Evolutionary conservation across 2,888 invertebrate genomes (phyloP).

Genomic region (Orchesellides sinensis): DNA sequence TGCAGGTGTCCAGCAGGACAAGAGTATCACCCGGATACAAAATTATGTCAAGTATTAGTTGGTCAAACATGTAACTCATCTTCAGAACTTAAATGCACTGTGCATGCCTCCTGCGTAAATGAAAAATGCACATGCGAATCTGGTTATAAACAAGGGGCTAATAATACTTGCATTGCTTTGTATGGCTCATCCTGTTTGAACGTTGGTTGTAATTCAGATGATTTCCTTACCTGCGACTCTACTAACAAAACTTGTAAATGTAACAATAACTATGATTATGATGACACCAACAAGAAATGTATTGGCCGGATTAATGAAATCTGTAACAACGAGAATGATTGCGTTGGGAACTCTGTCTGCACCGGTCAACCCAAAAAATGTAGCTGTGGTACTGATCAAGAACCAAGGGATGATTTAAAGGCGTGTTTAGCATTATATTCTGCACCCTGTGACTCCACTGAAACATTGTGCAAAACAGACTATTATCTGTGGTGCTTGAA

Average conservation of each 20-base stretch:
- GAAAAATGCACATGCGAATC: neutral
- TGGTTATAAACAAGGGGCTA: neutral
- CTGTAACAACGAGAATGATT: neutral
- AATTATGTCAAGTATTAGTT: neutral
- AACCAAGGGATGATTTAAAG: neutral
- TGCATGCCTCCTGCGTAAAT: neutral
- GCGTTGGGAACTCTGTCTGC: neutral
- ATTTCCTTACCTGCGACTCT: neutral
- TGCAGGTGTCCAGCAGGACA: neutral
- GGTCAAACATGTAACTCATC: neutral
- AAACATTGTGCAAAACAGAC: neutral
- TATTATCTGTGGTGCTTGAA: neutral
- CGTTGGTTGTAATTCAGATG: neutral
- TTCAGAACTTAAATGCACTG: neutral
- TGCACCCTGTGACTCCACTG: neutral
- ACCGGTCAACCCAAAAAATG: too few relatives aligned
- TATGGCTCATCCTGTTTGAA: neutral
- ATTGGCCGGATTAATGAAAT: neutral
- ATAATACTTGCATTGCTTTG: neutral
- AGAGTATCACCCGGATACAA: neutral
- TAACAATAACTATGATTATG: neutral
- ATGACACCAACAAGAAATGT: neutral
- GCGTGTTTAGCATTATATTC: neutral
- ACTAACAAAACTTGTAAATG: neutral
- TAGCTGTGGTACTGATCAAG: neutral